A percentile compares a stretch with the other conserved stretches of the same genome.
Conservation (phyloP, 2,113 vertebrate species). For the Ceyx melanurus region DNA sequence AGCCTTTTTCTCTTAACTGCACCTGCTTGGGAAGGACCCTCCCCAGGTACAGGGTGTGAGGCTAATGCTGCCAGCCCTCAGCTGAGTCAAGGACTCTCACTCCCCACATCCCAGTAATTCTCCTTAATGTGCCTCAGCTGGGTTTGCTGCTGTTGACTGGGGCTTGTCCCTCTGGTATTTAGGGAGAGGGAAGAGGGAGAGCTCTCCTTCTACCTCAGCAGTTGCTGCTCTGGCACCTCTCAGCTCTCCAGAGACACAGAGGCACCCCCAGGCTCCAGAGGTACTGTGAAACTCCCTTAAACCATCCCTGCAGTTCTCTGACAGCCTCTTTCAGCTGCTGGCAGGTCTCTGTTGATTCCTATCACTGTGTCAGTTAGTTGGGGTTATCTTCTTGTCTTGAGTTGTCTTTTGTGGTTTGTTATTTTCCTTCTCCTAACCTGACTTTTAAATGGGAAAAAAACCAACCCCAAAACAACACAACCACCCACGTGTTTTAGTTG, state of each 20-base stretch:
- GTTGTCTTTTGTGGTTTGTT: background rate
- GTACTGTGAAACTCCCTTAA: background rate
- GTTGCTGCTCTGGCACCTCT: background rate
- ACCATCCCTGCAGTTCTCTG: background rate
- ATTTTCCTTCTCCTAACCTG: background rate
- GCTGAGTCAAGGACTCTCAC: no score
- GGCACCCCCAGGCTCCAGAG: background rate
- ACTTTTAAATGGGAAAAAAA: background rate
- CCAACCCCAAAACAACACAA: no score
- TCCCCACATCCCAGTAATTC: background rate
- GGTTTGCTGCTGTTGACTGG: background rate
- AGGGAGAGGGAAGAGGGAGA: background rate
- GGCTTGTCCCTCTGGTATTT: background rate
- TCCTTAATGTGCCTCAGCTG: background rate
- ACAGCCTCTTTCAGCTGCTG: background rate
- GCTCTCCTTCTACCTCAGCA: background rate
- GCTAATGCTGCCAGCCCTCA: background rate
- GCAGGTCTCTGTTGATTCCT: background rate
- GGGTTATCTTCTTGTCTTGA: background rate
- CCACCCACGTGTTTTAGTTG: no score
- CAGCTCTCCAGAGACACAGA: background rate
- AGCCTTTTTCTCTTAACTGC: background rate
- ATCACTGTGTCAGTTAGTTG: slow-evolving; percentile 1
- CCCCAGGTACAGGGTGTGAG: background rate
- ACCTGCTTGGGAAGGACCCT: background rate